Conservation (phyloP, 2,113 vertebrate species). For the Tetraodon nigroviridis region DNA sequence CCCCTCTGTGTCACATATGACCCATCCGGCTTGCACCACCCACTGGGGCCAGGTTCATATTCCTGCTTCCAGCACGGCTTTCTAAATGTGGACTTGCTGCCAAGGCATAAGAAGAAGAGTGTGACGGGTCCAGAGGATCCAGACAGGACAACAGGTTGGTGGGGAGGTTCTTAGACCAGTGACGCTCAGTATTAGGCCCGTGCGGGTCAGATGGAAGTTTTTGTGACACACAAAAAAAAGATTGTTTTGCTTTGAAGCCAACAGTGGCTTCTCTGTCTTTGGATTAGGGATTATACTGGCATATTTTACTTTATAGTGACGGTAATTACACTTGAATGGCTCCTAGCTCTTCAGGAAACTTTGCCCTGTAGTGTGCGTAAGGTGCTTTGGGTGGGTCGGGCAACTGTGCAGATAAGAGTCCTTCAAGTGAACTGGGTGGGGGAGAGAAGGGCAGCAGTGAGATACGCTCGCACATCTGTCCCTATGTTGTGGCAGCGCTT, state of each 20-base stretch:
- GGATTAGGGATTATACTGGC: too few relatives aligned
- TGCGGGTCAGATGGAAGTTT: too few relatives aligned
- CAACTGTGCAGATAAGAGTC: slow-evolving; percentile 35
- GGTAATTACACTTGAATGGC: too few relatives aligned
- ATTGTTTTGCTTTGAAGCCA: background rate
- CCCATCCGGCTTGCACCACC: slow-evolving; percentile 33
- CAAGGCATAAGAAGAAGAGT: slow-evolving; percentile 27
- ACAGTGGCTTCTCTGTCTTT: background rate
- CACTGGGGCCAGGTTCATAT: slow-evolving; percentile 33
- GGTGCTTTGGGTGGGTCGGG: slow-evolving; percentile 32
- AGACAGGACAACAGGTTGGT: slow-evolving; percentile 29
- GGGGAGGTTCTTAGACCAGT: background rate
- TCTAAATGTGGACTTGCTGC: slow-evolving; percentile 57
- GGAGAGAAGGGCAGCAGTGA: slow-evolving; percentile 2
- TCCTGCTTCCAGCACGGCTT: slow-evolving; percentile 35
- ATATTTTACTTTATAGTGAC: too few relatives aligned
- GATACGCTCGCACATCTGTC: slow-evolving; percentile 17
- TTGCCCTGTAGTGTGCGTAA: slow-evolving; percentile 9
- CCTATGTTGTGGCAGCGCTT: too few relatives aligned
- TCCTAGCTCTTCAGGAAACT: slow-evolving; percentile 3
- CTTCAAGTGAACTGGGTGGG: slow-evolving; percentile 23
- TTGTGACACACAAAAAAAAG: background rate
- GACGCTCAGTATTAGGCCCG: too few relatives aligned
- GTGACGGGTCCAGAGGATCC: slow-evolving; percentile 28
- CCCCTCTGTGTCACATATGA: slow-evolving; percentile 39